phyloP scores from a whole-genome alignment of 30 jellyfish, hydroid and myxozoan species.

The Pseudorhiza aurosa region DNA sequence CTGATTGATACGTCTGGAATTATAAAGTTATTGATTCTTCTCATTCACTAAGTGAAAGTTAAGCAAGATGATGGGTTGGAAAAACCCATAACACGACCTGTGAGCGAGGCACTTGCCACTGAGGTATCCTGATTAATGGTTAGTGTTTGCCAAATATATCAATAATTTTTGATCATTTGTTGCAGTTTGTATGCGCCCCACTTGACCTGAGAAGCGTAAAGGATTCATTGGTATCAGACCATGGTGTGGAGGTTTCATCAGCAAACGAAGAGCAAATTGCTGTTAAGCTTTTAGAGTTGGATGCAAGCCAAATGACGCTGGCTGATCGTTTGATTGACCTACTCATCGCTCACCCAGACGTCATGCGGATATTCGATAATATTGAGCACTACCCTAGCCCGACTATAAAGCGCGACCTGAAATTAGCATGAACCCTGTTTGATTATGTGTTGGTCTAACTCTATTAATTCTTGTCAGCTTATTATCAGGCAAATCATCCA shows the following conservation, averaged over 20 bases:
- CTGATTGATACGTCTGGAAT: no score
- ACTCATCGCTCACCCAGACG: slow-evolving; percentile 82
- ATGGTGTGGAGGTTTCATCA: slow-evolving; percentile 10
- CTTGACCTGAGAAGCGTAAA: slow-evolving; percentile 40
- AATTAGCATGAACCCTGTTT: no score
- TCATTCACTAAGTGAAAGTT: no score
- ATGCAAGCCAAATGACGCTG: slow-evolving; percentile 61
- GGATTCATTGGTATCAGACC: slow-evolving; percentile 28
- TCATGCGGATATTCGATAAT: slow-evolving; percentile 79
- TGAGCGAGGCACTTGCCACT: no score
- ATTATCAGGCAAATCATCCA: no score
- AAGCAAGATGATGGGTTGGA: no score
- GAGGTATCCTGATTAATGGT: no score
- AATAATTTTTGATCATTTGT: neutral
- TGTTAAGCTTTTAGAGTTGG: slow-evolving; percentile 42
- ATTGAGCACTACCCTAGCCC: slow-evolving; percentile 82
- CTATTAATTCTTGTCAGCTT: no score
- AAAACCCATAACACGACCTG: no score
- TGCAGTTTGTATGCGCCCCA: slow-evolving; percentile 84
- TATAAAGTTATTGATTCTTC: no score
- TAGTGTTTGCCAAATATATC: slow-evolving; percentile 15
- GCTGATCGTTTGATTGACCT: slow-evolving; percentile 73
- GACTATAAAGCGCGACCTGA: slow-evolving; percentile 53
- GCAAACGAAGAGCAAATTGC: slow-evolving; percentile 85
- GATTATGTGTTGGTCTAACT: no score